phyloP scores from a whole-genome alignment of 1,140 invertebrate species.

The Drosophila leontia region DNA sequence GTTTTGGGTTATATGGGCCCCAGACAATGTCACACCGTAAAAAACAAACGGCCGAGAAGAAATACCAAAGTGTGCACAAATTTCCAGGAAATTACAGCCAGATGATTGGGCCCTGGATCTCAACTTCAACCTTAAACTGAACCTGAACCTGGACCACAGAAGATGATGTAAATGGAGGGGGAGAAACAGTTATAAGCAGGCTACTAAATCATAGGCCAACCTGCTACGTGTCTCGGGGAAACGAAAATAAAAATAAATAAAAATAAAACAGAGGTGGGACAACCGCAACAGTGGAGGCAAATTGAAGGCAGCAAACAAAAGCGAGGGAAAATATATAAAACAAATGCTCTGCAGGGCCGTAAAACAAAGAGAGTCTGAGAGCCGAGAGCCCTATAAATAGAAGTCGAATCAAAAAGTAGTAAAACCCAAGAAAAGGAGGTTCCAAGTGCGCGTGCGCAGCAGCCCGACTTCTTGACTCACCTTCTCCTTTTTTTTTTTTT shows the following conservation, averaged over 20 bases:
- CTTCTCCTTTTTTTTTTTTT: slow-evolving; percentile 1
- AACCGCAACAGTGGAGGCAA: slow-evolving; percentile 52
- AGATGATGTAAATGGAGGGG: slow-evolving; percentile 46
- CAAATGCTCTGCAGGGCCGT: slow-evolving; percentile 72
- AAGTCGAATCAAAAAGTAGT: slow-evolving; percentile 71
- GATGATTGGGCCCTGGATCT: slow-evolving; percentile 33
- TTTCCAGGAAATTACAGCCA: slow-evolving; percentile 81
- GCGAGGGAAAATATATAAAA: slow-evolving; percentile 58
- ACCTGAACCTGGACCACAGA: slow-evolving; percentile 58
- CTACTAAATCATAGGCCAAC: slow-evolving; percentile 82
- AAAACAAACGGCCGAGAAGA: slow-evolving; percentile 55
- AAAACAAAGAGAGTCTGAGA: slow-evolving; percentile 44
- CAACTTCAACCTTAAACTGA: slow-evolving; percentile 8
- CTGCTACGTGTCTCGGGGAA: slow-evolving; percentile 74
- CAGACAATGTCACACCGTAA: slow-evolving; percentile 83
- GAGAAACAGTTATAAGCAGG: slow-evolving; percentile 75
- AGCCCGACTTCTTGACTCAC: slow-evolving; percentile 5
- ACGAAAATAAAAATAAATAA: slow-evolving; percentile 69
- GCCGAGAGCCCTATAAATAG: slow-evolving; percentile 46
- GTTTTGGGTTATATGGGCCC: slow-evolving; percentile 30
- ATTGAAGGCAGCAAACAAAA: slow-evolving; percentile 76
- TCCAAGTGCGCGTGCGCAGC: slow-evolving; percentile 46
- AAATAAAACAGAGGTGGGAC: slow-evolving; percentile 58
- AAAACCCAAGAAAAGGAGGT: slow-evolving; percentile 47
- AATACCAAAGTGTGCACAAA: slow-evolving; percentile 84